These are phyloP conservation scores for Petrocephalus zakoni DNA, from an alignment of 2,113 vertebrate species.

Conservation along the genomic window DNA sequence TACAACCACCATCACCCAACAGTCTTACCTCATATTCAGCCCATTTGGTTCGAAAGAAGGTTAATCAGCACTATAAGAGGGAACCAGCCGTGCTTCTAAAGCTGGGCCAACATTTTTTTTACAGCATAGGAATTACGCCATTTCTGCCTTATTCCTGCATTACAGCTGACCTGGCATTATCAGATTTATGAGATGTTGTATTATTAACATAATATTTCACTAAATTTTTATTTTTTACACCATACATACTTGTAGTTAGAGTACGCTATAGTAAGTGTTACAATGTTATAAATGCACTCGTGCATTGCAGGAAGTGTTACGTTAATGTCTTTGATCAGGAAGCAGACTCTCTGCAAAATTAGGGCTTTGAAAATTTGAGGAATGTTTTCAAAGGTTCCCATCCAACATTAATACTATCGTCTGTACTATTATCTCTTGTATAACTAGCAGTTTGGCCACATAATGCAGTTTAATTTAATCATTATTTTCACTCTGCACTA, in stretches of 20 bases:
- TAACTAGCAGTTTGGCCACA: not conserved
- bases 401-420: not conserved
- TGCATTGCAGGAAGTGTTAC: not conserved
- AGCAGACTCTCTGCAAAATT: not conserved
- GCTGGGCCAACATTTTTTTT: not conserved
- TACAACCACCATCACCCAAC: not conserved
- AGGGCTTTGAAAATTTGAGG: not conserved
- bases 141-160: not conserved
- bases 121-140: not conserved
- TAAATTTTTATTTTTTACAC: not conserved
- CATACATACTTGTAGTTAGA: not conserved
- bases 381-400: not conserved
- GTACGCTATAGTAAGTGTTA: not conserved
- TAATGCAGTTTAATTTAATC: not conserved
- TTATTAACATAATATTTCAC: not conserved
- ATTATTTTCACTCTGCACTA: not conserved
- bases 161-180: not conserved
- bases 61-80: not conserved
- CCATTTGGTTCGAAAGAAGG: not conserved
- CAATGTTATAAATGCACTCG: not conserved
- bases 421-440: not conserved
- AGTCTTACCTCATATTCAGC: not conserved
- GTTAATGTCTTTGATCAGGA: not conserved
- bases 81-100: not conserved
- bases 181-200: not conserved